These are phyloP conservation scores for Corythornis vintsioides DNA, from an alignment of 2,113 vertebrate genomes.

Conservation along the genomic window DNA sequence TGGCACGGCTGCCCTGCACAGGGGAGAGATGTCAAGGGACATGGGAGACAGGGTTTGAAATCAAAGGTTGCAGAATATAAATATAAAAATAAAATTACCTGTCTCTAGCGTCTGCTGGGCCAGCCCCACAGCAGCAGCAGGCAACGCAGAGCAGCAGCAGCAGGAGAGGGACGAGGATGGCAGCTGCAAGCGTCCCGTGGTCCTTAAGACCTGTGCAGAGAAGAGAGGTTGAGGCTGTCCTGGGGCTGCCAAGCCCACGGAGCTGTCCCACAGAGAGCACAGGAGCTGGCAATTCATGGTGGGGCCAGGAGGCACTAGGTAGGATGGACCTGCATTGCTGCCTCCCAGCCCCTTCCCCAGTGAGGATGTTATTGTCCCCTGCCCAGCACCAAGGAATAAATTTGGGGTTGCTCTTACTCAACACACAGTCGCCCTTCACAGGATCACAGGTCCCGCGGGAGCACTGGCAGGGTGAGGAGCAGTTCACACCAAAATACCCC, in stretches of 20 bases:
- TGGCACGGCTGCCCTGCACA: neutral
- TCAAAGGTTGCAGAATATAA: neutral
- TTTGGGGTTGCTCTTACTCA: conserved; percentile 74
- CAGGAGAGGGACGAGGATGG: conserved; percentile 81
- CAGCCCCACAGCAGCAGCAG: conserved; percentile 80
- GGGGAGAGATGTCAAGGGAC: neutral
- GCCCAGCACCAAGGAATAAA: neutral
- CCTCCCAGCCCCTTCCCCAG: neutral
- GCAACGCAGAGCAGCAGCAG: conserved; percentile 78
- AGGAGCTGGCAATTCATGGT: neutral
- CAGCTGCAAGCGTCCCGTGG: conserved; percentile 70
- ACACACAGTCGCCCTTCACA: conserved; percentile 79
- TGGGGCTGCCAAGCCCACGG: fast-evolving
- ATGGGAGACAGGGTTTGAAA: fast-evolving
- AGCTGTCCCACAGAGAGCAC: fast-evolving
- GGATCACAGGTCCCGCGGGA: conserved; percentile 78
- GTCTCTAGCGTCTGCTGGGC: conserved; percentile 77
- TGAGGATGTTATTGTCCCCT: fast-evolving
- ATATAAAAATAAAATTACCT: conserved; percentile 70
- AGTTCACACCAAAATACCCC: conserved; percentile 86
- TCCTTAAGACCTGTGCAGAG: conserved; percentile 59
- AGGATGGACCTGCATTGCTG: neutral
- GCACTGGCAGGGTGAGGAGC: conserved; percentile 84
- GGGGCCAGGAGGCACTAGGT: neutral
- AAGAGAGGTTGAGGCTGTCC: neutral